Evolutionary conservation across 2,797 vertebrate species (phyloP), one percentile per base, ranked within the genome.

Genomic region (Oreochromis grahami): DNA sequence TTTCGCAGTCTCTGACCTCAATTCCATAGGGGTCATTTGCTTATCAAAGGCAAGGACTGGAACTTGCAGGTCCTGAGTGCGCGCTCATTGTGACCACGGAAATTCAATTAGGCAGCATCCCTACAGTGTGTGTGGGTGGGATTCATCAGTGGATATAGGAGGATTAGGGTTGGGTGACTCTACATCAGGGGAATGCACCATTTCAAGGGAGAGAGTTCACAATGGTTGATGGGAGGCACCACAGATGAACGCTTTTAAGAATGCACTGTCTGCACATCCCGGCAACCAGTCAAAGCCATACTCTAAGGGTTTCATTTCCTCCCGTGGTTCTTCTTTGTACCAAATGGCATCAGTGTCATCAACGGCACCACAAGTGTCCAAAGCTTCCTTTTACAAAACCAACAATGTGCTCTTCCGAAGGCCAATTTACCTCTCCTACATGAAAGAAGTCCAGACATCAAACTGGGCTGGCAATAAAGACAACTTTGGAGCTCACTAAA

Each of bases 21-120:
- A 98, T 98, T 97, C 97, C 97, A 94, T 91, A 89, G 85, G 94
- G 97, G 97, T 97, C 97, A 96, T 94, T 97, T 97, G 97, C 96
- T 97, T 98, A 98, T 98, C 97, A 97, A 96, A 97, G 94, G 96
- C 95, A 93, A 91, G 78, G 93, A 96, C 94, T 96, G 93, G 94
- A 96, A 95, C 96, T 95, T 81, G 85, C 95, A 92, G 94, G 94
- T 90, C 93, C 93, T 87, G 95, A 94, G 93, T 93, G 95, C 93
- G 96, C 96, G 95, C 96, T 96, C 95, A 97, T 97, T 97, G 97
- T 97, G 96, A 94, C 93, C 89, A 93, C 93, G 96, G 95, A 97
- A 97, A 97, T 97, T 97, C 96, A 97, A 97, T 98, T 97, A 98
- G 96, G 91, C 85, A 21, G 84, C 91, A 93, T 89, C 91, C 92